Evolutionary conservation across 2,888 invertebrate species (phyloP), one percentile per base, ranked within the genome.

Genomic region (Cecidostiba fungosa): DNA sequence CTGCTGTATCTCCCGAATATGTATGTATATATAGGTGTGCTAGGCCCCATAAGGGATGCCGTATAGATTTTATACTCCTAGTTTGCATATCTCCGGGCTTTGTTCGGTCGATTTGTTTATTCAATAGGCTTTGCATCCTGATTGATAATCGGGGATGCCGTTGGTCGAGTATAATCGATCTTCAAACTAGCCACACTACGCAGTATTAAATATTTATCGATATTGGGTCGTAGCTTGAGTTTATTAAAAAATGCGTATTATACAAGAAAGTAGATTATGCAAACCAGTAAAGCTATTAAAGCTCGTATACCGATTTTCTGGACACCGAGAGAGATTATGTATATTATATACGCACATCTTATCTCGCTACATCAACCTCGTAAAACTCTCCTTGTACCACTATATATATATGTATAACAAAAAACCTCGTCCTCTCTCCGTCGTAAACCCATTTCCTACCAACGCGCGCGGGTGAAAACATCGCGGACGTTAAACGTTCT

Each of bases 401-500:
- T n/a, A n/a, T n/a, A n/a, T n/a, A n/a, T n/a, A n/a, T n/a, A n/a
- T n/a, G n/a, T n/a, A n/a, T 10, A 43, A 43, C 43, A 54, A 54
- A 54, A 59, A n/a, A 23, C 59, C 59, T 10, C n/a, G 23, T 59
- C 59, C 8, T 10, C 3, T 16, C n/a, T 26, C 4, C 12, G 29
- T 66, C 23, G 29, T 66, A 66, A 66, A 66, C 29, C 29, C 66
- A 66, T 29, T 66, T 66, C 12, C 73, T 74, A 29, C 78, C 19
- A 59, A n/a, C n/a, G n/a, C 23, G 1, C 26, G 16, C 14, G 39
- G 26, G 78, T 10, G 69, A 77, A 72, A 83, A 82, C 36, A 39
- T 62, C 32, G 19, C 36, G 47, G 23, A 29, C 59, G 32, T 70
- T 85, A 50, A 59, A 72, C 26, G 84, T 36, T 79, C 47, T 69